Evolutionary conservation across 2,888 invertebrate species (phyloP).

Genomic region (Malthinus flaveolus): DNA sequence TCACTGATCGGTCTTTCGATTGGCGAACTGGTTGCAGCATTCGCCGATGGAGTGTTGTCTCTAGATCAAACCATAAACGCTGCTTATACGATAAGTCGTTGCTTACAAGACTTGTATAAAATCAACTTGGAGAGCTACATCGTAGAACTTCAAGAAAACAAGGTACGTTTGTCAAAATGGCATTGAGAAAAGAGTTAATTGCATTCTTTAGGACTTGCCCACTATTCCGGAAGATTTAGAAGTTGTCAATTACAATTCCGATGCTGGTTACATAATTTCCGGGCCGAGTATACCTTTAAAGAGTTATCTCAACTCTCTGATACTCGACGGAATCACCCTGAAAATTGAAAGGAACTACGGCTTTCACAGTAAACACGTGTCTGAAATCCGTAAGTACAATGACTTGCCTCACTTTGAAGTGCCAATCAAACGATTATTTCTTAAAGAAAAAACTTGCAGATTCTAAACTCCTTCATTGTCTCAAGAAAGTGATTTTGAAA

Average conservation of each 20-base stretch:
- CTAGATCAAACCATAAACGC: conserved; percentile 67
- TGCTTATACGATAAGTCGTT: conserved; percentile 2
- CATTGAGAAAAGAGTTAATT: background rate
- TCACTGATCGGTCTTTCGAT: conserved; percentile 70
- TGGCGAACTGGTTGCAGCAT: conserved; percentile 89
- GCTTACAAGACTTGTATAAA: background rate
- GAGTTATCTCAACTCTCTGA: background rate
- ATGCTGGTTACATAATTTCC: background rate
- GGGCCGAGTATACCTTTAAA: background rate
- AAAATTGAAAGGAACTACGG: background rate
- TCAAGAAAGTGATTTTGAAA: conserved; percentile 65
- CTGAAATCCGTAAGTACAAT: background rate
- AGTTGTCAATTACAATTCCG: background rate
- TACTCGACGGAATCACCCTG: background rate
- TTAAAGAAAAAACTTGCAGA: background rate
- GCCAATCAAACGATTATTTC: background rate
- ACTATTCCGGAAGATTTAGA: background rate
- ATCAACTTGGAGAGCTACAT: background rate
- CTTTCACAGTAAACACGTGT: background rate
- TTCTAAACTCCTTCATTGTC: conserved; percentile 54
- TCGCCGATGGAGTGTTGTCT: conserved; percentile 85
- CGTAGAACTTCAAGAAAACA: background rate
- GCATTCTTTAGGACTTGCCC: background rate
- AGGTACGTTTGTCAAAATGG: background rate
- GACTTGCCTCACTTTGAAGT: no score